Percentiles rank a stretch among this genome's conserved stretches.
These are phyloP conservation scores for Terrapene triunguis DNA, from an alignment of 2,113 vertebrate genomes.

Conservation along the genomic window DNA sequence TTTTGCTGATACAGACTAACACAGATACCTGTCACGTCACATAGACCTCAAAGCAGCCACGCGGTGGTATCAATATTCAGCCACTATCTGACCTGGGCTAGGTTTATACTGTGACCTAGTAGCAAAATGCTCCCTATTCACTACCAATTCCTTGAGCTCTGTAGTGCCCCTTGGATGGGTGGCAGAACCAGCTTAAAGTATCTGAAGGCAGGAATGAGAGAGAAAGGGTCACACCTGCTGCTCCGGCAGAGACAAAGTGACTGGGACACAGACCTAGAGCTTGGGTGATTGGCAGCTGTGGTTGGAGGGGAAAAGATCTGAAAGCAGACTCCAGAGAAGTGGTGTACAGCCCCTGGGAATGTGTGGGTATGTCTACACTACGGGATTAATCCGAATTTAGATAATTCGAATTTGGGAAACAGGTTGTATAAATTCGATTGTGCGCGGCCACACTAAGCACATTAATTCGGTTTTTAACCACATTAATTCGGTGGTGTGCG, in stretches of 20 bases:
- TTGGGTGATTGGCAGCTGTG: background rate
- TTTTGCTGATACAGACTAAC: no score
- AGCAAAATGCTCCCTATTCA: background rate
- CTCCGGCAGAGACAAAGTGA: background rate
- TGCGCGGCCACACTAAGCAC: no score
- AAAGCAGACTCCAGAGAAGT: background rate
- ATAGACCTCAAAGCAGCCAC: background rate
- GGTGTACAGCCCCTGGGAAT: no score
- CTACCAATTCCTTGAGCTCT: background rate
- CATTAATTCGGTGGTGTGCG: no score
- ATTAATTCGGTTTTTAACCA: no score
- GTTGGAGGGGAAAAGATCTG: background rate
- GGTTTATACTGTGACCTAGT: background rate
- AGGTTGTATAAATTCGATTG: no score
- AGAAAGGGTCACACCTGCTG: background rate
- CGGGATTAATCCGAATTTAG: no score
- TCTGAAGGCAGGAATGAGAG: background rate
- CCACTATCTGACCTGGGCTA: background rate
- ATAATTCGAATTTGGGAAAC: no score
- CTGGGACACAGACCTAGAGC: background rate
- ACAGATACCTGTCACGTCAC: background rate
- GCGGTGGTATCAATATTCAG: background rate
- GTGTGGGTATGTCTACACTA: no score
- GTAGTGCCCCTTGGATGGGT: background rate
- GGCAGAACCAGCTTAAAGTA: background rate